Evolutionary conservation across 2,888 invertebrate genomes (phyloP).

Genomic region (Parascotia fuliginaria): DNA sequence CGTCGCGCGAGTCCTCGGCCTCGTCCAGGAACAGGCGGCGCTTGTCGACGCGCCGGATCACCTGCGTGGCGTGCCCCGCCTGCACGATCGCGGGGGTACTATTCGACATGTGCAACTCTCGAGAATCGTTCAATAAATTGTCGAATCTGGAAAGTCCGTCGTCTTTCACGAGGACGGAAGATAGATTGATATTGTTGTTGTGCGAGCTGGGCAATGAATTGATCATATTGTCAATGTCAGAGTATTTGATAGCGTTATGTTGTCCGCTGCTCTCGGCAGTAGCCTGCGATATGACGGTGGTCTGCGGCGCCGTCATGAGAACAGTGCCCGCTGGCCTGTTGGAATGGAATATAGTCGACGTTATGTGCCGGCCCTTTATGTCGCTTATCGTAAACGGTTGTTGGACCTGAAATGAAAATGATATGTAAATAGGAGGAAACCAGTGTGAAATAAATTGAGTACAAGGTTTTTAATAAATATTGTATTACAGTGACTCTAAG

Average conservation of each 20-base stretch:
- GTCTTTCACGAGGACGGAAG: constrained; percentile 71
- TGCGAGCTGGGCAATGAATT: constrained; percentile 58
- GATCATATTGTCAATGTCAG: constrained; percentile 73
- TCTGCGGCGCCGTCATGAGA: constrained; percentile 72
- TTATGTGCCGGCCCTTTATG: constrained; percentile 71
- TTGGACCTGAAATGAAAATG: constrained; percentile 62
- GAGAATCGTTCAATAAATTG: constrained; percentile 64
- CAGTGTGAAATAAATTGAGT: not conserved
- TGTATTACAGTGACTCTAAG: too few species aligned
- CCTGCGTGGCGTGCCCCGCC: constrained; percentile 73
- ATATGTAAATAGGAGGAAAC: not conserved
- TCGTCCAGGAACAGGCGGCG: constrained; percentile 67
- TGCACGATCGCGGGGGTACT: constrained; percentile 74
- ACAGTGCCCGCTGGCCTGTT: constrained; percentile 73
- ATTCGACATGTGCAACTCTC: constrained; percentile 68
- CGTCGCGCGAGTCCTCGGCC: constrained; percentile 69
- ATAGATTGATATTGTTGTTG: constrained; percentile 54
- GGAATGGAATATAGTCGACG: constrained; percentile 75
- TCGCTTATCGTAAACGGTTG: constrained; percentile 72
- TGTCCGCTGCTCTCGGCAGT: constrained; percentile 54
- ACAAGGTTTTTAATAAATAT: too few species aligned
- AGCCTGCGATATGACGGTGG: constrained; percentile 77
- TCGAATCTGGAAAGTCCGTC: constrained; percentile 70
- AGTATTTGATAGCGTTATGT: constrained; percentile 62
- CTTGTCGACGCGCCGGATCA: constrained; percentile 72